Evolutionary conservation across 2,888 invertebrate species (phyloP), one percentile per base, ranked within the genome.

Genomic region (Hypomecis atomaria): DNA sequence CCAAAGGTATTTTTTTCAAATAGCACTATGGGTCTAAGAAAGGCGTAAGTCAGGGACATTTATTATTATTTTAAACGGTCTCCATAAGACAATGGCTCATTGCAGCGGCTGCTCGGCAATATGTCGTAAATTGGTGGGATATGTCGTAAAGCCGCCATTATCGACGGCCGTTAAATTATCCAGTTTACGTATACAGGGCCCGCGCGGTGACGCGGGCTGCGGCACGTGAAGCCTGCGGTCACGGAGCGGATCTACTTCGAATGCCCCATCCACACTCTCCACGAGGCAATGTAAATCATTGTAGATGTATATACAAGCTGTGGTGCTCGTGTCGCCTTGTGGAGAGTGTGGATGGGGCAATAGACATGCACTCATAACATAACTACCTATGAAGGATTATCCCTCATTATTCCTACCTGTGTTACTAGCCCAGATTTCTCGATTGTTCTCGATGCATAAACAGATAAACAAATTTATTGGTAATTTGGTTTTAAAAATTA

Each of bases 101-200:
- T 77, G 78, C 75, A 82, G 79, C 86, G 86, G 85, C 86, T 86
- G 88, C 79, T 87, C 83, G 89, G 87, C 89, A 86, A 86, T 85
- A 82, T 79, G 82, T 85, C 90, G 87, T 90, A 89, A 90, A 90
- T 86, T 87, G 87, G 83, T 81, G 78, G 85, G 85, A 89, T 86
- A 77, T 84, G 79, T 87, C 88, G 86, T 91, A 89, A 92, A 90
- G 76, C 78, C 72, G 83, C 82, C 87, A 87, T 90, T 91, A 91
- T 88, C 87, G 88, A 87, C 81, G 81, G 78, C 76, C 81, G 85
- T 91, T 87, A 91, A 89, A 87, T 84, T 78, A 78, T 81, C 82
- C 83, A 87, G 83, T 90, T 58, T 52, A 62, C 23, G 43, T 48
- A 10, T 88, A 89, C 83, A 85, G 82, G 82, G 75, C 77, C 75